Conservation (phyloP, 2,888 invertebrate genomes). For the Coronaproctus castanopsis region DNA sequence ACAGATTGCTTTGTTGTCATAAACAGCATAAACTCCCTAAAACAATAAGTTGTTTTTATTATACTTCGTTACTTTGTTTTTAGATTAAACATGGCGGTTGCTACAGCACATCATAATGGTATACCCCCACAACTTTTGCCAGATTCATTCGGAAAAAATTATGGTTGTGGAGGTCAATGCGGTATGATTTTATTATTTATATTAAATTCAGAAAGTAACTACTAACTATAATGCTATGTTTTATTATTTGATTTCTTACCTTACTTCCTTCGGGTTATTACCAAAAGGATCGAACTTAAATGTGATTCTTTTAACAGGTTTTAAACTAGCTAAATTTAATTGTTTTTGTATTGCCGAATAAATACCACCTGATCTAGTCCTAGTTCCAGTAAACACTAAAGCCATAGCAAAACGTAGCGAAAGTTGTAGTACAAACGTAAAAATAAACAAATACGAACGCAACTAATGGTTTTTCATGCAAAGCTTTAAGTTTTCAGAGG, state of each 20-base stretch:
- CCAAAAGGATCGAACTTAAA: constrained; percentile 72
- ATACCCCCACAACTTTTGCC: constrained; percentile 6
- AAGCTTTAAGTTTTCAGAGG: too few species aligned
- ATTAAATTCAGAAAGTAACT: neutral
- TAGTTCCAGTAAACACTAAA: constrained; percentile 19
- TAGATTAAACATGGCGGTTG: constrained; percentile 10
- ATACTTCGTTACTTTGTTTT: neutral
- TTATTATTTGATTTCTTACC: constrained; percentile 28
- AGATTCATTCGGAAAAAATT: constrained; percentile 18
- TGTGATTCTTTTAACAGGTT: constrained; percentile 53
- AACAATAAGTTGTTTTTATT: neutral
- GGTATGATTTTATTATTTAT: constrained; percentile 2
- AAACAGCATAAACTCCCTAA: neutral
- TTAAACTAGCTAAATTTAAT: constrained; percentile 46
- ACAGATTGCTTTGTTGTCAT: neutral
- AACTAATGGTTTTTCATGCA: too few species aligned
- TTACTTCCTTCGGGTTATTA: constrained; percentile 40
- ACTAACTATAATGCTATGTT: neutral
- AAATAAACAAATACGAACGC: too few species aligned
- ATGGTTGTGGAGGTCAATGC: constrained; percentile 11
- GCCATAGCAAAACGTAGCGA: constrained; percentile 16
- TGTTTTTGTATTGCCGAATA: constrained; percentile 53
- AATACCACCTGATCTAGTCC: constrained; percentile 40
- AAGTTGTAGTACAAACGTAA: neutral
- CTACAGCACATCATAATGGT: constrained; percentile 6